A percentile compares a stretch with the other conserved stretches of the same genome.
Conservation (phyloP, 2,888 invertebrate species). For the Agonopterix subpropinquella region DNA sequence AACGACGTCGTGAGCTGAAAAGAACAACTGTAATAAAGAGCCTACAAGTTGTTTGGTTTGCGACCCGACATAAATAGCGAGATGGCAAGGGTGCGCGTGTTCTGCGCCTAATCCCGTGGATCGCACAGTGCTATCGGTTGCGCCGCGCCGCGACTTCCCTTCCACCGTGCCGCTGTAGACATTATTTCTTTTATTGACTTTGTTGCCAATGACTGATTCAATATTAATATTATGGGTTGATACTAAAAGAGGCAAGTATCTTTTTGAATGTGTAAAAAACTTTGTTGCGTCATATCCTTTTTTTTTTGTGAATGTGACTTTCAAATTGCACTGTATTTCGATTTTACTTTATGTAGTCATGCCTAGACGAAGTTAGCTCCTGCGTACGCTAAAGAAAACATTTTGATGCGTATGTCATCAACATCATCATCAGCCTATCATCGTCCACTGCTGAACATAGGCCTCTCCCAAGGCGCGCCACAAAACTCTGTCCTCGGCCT, state of each 20-base stretch:
- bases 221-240: no score
- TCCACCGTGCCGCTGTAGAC: conserved; percentile 24
- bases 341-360: no score
- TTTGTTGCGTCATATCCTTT: not conserved
- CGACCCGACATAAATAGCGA: conserved; percentile 65
- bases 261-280: no score
- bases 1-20: conserved; percentile 63
- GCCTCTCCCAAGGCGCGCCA: no score
- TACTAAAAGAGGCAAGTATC: no score
- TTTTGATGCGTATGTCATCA: no score
- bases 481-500: no score
- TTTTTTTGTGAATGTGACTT: not conserved
- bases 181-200: conserved; percentile 57
- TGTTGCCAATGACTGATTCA: conserved; percentile 4
- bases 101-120: conserved; percentile 63
- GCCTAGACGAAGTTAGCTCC: no score
- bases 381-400: no score
- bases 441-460: no score
- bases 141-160: conserved; percentile 34
- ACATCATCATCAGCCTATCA: no score
- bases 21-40: conserved; percentile 74
- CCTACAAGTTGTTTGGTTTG: conserved; percentile 71
- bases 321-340: no score
- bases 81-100: conserved; percentile 50
- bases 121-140: conserved; percentile 23